Conservation (phyloP, 2,113 vertebrate genomes). For the Gallinago paraguaiae region DNA sequence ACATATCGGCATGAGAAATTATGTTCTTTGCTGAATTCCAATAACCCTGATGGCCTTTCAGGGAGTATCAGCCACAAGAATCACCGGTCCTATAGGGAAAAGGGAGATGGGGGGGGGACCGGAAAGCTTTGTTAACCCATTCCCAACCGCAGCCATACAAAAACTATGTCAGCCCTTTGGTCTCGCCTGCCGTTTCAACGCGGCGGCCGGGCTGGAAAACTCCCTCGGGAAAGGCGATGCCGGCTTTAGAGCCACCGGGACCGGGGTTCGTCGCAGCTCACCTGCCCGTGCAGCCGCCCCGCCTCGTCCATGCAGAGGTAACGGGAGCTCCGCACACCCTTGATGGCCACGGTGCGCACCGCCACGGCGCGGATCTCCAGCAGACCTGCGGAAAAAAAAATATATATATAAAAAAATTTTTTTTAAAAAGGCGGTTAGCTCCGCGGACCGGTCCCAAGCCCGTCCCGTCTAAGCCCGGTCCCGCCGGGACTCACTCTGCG, state of each 20-base stretch:
- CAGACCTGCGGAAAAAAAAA: slow-evolving; percentile 76
- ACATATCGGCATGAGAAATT: neutral
- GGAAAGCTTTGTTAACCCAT: neutral
- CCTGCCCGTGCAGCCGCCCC: slow-evolving; percentile 85
- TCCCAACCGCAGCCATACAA: neutral
- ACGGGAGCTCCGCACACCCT: slow-evolving; percentile 81
- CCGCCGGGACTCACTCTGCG: slow-evolving; percentile 81
- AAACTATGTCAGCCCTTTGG: neutral
- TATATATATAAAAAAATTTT: neutral
- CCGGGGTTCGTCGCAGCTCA: slow-evolving; percentile 51
- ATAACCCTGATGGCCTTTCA: neutral
- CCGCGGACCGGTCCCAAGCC: neutral
- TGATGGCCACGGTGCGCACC: slow-evolving; percentile 86
- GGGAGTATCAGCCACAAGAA: neutral
- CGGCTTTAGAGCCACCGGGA: neutral
- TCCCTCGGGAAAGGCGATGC: neutral
- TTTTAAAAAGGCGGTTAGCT: neutral
- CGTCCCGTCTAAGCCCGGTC: neutral
- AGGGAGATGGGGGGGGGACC: no score
- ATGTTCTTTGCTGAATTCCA: neutral
- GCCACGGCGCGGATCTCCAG: slow-evolving; percentile 89
- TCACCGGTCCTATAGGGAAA: neutral
- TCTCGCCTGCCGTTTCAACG: neutral
- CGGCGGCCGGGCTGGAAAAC: neutral
- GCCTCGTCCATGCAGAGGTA: slow-evolving; percentile 89